phyloP scores from a whole-genome alignment of 2,888 invertebrate species.

The Leucania comma region DNA sequence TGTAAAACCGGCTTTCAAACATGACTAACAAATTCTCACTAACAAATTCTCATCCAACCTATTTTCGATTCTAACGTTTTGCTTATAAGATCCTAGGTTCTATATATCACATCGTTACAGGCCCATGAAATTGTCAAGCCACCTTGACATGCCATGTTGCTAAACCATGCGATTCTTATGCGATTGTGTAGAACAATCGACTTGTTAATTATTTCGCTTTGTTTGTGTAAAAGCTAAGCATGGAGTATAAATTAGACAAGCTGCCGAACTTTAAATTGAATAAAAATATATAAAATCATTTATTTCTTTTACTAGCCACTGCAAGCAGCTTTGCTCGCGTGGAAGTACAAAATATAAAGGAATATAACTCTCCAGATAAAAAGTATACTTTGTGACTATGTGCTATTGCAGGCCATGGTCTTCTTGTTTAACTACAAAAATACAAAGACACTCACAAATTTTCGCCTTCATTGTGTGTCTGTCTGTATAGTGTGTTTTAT shows the following conservation, averaged over 20 bases:
- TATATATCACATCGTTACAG: slow-evolving; percentile 65
- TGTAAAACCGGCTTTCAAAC: no score
- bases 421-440: no score
- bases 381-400: no score
- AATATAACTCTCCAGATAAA: no score
- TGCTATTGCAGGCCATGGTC: no score
- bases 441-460: no score
- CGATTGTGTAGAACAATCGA: slow-evolving; percentile 63
- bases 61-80: slow-evolving; percentile 30
- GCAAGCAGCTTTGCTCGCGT: neutral
- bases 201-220: slow-evolving; percentile 36
- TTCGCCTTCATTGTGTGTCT: no score
- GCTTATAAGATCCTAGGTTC: slow-evolving; percentile 52
- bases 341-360: neutral
- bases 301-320: neutral
- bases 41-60: neutral
- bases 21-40: no score
- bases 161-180: slow-evolving; percentile 48
- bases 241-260: slow-evolving; percentile 41
- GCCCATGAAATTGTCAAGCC: slow-evolving; percentile 69
- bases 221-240: slow-evolving; percentile 1
- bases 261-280: neutral
- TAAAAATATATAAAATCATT: neutral
- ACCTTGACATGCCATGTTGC: slow-evolving; percentile 78
- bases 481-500: no score